phyloP scores from a whole-genome alignment of 1,140 invertebrate genomes.

The Eriosoma lanigerum region DNA sequence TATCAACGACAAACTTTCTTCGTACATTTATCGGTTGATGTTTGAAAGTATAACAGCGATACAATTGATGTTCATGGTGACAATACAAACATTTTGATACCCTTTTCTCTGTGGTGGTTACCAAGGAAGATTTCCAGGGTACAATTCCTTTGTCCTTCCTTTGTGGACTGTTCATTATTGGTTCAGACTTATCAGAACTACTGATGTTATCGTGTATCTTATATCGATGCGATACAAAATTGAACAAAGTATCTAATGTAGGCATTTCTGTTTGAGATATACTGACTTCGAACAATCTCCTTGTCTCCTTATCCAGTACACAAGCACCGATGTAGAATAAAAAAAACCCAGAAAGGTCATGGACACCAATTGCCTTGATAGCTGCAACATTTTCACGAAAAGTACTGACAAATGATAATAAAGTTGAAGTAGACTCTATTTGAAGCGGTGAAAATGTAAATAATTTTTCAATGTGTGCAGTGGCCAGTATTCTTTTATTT shows the following conservation, averaged over 20 bases:
- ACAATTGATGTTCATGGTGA: not conserved
- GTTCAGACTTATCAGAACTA: not conserved
- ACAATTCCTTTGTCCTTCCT: not conserved
- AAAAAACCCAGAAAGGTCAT: not conserved
- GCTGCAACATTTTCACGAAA: conserved; percentile 20
- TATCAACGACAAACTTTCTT: not conserved
- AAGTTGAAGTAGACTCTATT: not conserved
- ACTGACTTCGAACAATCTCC: not conserved
- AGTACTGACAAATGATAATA: not conserved
- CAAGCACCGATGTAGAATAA: conserved; percentile 20
- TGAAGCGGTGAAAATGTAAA: not conserved
- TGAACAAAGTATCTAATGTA: not conserved
- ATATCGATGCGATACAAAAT: not conserved
- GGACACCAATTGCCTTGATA: not conserved
- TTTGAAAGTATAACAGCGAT: conserved; percentile 1
- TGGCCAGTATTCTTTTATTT: not conserved
- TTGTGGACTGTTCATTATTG: not conserved
- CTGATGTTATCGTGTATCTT: not conserved
- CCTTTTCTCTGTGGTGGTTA: not conserved
- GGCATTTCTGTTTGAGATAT: not conserved
- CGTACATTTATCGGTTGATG: not conserved
- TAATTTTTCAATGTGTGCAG: not conserved
- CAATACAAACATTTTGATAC: not conserved
- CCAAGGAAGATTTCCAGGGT: not conserved
- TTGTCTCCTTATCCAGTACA: not conserved